These are phyloP conservation scores for Thalpophila matura DNA, from an alignment of 2,888 invertebrate genomes.

Conservation along the genomic window DNA sequence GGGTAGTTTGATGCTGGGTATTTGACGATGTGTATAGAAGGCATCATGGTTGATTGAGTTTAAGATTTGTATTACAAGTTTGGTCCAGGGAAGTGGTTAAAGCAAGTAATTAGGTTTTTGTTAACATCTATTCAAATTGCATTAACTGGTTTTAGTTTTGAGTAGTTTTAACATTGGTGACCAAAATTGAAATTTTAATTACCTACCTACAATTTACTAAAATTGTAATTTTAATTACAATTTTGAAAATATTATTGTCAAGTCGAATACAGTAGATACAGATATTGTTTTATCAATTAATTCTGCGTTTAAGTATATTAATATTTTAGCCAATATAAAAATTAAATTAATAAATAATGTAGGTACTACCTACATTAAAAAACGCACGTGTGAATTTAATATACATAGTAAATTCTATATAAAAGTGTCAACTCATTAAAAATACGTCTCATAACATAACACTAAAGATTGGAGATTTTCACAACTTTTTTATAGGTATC, in stretches of 20 bases:
- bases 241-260: no score
- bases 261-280: no score
- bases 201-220: no score
- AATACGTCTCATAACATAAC: neutral
- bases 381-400: neutral
- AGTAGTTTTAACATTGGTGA: neutral
- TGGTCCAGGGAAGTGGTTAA: slow-evolving; percentile 79
- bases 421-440: no score
- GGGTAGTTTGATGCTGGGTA: slow-evolving; percentile 60
- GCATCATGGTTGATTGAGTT: slow-evolving; percentile 85
- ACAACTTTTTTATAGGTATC: slow-evolving; percentile 22
- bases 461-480: neutral
- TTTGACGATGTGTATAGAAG: slow-evolving; percentile 78
- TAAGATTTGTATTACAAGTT: slow-evolving; percentile 84
- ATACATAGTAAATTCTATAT: no score
- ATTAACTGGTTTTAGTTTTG: slow-evolving; percentile 7
- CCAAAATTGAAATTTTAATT: neutral
- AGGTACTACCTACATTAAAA: neutral
- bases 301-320: no score
- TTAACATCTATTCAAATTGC: slow-evolving; percentile 62
- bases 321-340: no score
- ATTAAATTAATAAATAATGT: no score
- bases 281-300: no score
- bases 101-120: slow-evolving; percentile 81
- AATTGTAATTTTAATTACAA: no score